These are phyloP conservation scores for human DNA, from an alignment of 2,113 vertebrate genomes.

Conservation along the genomic window DNA sequence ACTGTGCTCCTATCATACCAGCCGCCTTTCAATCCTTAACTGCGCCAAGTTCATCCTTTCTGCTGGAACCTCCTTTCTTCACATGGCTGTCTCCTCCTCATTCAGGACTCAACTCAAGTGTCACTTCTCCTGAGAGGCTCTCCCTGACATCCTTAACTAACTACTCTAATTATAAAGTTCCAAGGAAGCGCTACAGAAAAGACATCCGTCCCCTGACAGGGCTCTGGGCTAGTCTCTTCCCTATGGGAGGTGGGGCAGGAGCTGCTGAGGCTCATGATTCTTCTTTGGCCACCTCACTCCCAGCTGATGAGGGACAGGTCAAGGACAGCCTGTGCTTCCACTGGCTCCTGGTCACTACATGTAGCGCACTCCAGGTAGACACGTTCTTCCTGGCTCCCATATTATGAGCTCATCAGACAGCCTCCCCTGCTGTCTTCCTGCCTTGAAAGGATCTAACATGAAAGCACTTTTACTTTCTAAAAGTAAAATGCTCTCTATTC, in stretches of 20 bases:
- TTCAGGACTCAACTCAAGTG: not conserved
- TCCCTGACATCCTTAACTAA: not conserved
- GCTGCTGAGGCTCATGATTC: not conserved
- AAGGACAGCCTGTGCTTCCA: not conserved
- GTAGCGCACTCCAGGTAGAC: not conserved
- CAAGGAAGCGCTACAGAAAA: not conserved
- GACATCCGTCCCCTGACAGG: not conserved
- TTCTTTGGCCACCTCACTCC: not conserved
- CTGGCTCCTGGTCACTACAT: not conserved
- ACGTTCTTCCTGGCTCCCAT: not conserved
- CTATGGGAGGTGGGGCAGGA: not conserved
- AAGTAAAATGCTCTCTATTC: not conserved
- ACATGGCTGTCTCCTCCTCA: not conserved
- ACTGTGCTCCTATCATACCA: too few species aligned
- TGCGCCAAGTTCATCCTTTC: not conserved
- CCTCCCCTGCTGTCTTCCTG: not conserved
- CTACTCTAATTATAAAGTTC: not conserved
- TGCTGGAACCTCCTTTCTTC: not conserved
- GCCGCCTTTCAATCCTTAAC: not conserved
- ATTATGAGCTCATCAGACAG: not conserved
- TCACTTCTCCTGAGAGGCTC: not conserved
- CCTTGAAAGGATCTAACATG: not conserved
- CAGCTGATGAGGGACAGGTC: not conserved
- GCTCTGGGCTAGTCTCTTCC: not conserved
- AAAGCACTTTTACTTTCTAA: not conserved